Evolutionary conservation across 2,113 vertebrate genomes (phyloP).

Genomic region (Sigmodon hispidus): DNA sequence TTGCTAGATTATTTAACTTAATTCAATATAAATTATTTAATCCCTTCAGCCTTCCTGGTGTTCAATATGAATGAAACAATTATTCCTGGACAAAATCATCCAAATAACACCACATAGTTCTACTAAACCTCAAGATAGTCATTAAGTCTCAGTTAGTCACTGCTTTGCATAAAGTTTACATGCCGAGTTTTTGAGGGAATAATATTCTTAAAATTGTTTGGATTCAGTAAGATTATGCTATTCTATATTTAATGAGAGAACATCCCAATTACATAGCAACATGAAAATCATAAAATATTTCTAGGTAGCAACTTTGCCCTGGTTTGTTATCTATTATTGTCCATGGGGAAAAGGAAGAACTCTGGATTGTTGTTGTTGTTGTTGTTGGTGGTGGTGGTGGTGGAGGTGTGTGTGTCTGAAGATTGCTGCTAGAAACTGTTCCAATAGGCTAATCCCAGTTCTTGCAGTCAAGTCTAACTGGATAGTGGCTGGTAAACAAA

Average conservation of each 20-base stretch:
- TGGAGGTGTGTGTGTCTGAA: too few species aligned
- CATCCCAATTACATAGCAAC: constrained; percentile 69
- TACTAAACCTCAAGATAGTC: constrained; percentile 68
- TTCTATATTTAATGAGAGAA: constrained; percentile 76
- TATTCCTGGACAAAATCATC: constrained; percentile 78
- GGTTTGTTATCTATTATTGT: constrained; percentile 59
- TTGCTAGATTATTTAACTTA: constrained; percentile 82
- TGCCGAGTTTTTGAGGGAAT: constrained; percentile 69
- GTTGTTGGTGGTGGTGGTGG: too few species aligned
- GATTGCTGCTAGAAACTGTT: background rate
- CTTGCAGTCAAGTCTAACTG: background rate
- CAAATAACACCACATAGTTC: constrained; percentile 70
- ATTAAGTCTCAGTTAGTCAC: constrained; percentile 71
- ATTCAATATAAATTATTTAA: constrained; percentile 80
- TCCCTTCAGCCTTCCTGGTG: constrained; percentile 71
- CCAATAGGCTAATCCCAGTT: background rate
- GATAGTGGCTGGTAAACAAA: background rate
- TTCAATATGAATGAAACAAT: constrained; percentile 81
- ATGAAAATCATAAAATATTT: constrained; percentile 68
- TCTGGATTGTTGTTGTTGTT: background rate
- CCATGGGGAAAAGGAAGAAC: background rate
- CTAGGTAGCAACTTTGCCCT: constrained; percentile 57
- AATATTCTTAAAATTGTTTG: constrained; percentile 75
- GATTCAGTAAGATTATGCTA: constrained; percentile 62
- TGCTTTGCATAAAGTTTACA: constrained; percentile 77